Percentiles rank a stretch among this genome's conserved stretches.
These are phyloP conservation scores for Poecilia latipinna DNA, from an alignment of 2,113 vertebrate genomes.

Conservation along the genomic window DNA sequence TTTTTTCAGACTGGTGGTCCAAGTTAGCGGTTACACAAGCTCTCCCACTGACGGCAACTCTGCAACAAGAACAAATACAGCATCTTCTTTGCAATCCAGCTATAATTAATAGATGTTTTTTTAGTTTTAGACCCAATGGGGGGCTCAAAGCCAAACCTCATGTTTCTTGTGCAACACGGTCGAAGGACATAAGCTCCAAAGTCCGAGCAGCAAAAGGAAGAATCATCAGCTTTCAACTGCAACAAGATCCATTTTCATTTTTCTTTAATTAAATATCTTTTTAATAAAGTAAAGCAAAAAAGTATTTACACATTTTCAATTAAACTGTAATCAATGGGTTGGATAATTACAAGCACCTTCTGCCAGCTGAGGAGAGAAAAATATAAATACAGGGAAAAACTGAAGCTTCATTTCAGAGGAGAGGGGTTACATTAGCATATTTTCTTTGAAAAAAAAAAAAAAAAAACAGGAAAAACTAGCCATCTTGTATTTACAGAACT, in stretches of 20 bases:
- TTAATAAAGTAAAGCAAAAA: slow-evolving; percentile 89
- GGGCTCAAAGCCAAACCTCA: too few species aligned
- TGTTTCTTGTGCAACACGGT: too few species aligned
- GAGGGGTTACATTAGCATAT: slow-evolving; percentile 66
- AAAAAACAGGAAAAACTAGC: slow-evolving; percentile 40
- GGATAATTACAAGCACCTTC: slow-evolving; percentile 87
- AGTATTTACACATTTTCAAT: slow-evolving; percentile 88
- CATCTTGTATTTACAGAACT: slow-evolving; percentile 79
- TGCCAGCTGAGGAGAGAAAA: slow-evolving; percentile 79
- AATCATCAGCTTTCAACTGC: neutral
- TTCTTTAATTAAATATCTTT: slow-evolving; percentile 89
- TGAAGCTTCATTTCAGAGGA: slow-evolving; percentile 49
- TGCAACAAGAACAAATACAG: neutral
- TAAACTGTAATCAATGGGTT: slow-evolving; percentile 84
- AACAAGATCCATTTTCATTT: slow-evolving; percentile 85
- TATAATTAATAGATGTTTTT: too few species aligned
- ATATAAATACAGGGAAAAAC: slow-evolving; percentile 87
- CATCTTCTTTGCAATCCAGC: too few species aligned
- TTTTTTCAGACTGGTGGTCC: slow-evolving; percentile 2
- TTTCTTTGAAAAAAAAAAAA: slow-evolving; percentile 38
- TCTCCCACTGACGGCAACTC: neutral
- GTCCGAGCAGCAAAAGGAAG: too few species aligned
- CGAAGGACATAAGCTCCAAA: too few species aligned
- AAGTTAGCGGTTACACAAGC: too few species aligned
- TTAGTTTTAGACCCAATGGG: too few species aligned